Percentiles rank a stretch among this genome's conserved stretches.
These are phyloP conservation scores for Sylvia borin DNA, from an alignment of 2,797 vertebrate species.

Conservation along the genomic window DNA sequence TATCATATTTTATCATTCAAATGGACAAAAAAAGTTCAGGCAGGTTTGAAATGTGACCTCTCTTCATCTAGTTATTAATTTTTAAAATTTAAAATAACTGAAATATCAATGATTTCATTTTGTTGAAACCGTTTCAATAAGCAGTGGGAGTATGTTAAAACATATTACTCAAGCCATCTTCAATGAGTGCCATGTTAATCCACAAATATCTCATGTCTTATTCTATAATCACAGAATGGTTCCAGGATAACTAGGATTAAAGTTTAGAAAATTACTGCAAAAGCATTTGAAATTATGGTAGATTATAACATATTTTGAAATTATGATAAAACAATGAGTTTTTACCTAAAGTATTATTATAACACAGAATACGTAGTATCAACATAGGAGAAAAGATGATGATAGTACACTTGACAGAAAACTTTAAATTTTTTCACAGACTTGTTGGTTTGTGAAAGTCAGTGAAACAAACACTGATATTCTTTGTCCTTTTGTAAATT, in stretches of 20 bases:
- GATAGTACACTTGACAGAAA: not conserved
- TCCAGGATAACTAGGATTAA: not conserved
- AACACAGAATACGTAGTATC: not conserved
- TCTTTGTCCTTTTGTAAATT: conserved; percentile 13
- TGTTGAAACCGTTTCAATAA: not conserved
- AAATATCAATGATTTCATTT: not conserved
- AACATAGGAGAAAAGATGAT: not conserved
- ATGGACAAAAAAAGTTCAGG: not conserved
- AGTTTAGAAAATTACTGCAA: not conserved
- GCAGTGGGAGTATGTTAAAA: not conserved
- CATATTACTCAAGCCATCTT: not conserved
- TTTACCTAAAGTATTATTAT: not conserved
- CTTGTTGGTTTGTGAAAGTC: not conserved
- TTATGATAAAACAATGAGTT: not conserved
- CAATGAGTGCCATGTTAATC: not conserved
- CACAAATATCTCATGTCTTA: not conserved
- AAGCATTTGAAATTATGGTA: not conserved
- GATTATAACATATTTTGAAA: not conserved
- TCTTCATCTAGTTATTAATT: not conserved
- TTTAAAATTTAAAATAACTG: not conserved
- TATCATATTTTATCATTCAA: not conserved
- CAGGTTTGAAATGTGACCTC: not conserved
- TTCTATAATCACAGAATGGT: not conserved
- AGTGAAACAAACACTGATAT: not conserved
- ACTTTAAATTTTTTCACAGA: not conserved